These are phyloP conservation scores for Athalia circularis DNA, from an alignment of 2,888 invertebrate species.

Conservation along the genomic window DNA sequence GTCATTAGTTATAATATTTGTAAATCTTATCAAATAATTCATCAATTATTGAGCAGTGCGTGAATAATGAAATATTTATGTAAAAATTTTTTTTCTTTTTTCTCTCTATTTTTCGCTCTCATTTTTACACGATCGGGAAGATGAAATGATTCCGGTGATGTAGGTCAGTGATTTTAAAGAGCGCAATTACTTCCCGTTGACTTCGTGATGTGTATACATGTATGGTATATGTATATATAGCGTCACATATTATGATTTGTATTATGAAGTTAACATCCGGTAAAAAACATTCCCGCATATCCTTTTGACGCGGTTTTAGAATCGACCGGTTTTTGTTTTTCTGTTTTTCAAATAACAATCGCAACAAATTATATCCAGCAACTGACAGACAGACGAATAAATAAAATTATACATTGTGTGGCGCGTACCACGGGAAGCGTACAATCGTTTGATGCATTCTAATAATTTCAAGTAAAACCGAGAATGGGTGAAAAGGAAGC, in stretches of 20 bases:
- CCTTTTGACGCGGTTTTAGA: not conserved
- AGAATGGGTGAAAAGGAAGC: too few relatives aligned
- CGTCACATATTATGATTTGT: not conserved
- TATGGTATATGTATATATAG: not conserved
- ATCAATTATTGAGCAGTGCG: too few relatives aligned
- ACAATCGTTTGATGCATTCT: not conserved
- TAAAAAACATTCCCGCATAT: not conserved
- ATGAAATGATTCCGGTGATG: too few relatives aligned
- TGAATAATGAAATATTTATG: too few relatives aligned
- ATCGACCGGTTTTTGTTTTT: not conserved
- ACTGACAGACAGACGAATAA: not conserved
- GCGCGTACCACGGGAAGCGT: not conserved
- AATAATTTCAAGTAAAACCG: too few relatives aligned
- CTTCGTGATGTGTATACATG: too few relatives aligned
- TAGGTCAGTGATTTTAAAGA: too few relatives aligned
- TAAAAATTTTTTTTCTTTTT: too few relatives aligned
- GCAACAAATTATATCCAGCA: not conserved
- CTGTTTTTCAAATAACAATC: not conserved
- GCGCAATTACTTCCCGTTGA: too few relatives aligned
- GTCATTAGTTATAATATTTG: slow-evolving; percentile 47
- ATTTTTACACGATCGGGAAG: too few relatives aligned
- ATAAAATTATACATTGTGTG: not conserved
- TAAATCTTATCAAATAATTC: slow-evolving; percentile 44
- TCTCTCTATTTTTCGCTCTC: too few relatives aligned
- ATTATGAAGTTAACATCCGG: not conserved